Base-by-base conservation (phyloP, 2,888 invertebrate genomes). In the Rapana venosa region DNA sequence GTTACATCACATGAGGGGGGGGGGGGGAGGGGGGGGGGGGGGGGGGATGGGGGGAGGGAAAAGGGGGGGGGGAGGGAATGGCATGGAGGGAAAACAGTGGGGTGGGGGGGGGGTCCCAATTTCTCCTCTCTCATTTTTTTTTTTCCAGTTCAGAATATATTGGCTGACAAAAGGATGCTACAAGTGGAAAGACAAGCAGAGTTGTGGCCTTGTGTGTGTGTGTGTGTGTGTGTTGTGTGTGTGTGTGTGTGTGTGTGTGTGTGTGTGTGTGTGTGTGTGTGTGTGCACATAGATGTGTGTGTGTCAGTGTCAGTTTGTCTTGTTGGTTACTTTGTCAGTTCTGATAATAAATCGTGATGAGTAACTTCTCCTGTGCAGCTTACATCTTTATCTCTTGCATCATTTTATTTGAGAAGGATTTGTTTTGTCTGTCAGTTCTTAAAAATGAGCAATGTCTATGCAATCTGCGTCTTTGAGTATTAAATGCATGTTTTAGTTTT, bases 301-400 rank as follows among this genome's bases (percentile, higher is more conserved):
- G 84, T 84, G 84, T 84, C 56, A 26, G 84, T 79, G 79, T 79
- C 35, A 35, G 79, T 79, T 32, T 79, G 79, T 79, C 47, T 47
- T 47, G 47, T 32, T 35, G 32, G 79, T 79, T n/a, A n/a, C n/a
- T n/a, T 32, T 79, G 32, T 79, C 2, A 74, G 26, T 11, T n/a
- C 11, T n/a, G 22, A 1, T 26, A 74, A n/a, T n/a, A 30, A 11
- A 74, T n/a, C 17, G 17, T n/a, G 26, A n/a, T n/a, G 5, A 74
- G 11, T n/a, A 74, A n/a, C n/a, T 74, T 1, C 30, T 13, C 26
- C 30, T 74, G 11, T 66, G 66, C 26, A 26, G 2, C 66, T 66
- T 66, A 2, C 66, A 22, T 26, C 26, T 26, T 66, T 26, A 66
- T 17, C 26, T 26, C 13, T 17, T 6, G 26, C 26, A 17, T 66